phyloP scores from a whole-genome alignment of 1,140 invertebrate species.

The Danaus melanippus region DNA sequence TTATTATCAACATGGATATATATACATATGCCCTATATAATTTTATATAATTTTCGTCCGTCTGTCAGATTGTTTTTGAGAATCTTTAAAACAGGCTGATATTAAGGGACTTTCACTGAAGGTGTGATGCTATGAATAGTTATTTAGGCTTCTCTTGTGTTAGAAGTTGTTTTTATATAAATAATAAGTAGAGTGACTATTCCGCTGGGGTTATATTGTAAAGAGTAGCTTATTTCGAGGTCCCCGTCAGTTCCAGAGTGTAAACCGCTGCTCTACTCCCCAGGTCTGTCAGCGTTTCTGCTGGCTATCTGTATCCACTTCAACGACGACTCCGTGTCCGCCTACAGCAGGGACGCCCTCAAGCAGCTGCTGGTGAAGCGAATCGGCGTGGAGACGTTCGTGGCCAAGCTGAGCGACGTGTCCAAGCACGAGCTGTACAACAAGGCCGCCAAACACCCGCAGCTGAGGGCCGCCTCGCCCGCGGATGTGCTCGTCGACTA shows the following conservation, averaged over 20 bases:
- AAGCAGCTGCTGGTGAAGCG: constrained; percentile 89
- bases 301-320: constrained; percentile 94
- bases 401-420: constrained; percentile 89
- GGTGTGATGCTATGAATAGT: neutral
- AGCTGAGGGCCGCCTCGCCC: constrained; percentile 83
- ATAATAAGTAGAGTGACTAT: neutral
- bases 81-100: too few species aligned
- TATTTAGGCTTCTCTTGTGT: neutral
- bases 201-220: too few species aligned
- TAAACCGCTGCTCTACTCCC: neutral
- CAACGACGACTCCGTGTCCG: constrained; percentile 89
- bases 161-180: too few species aligned
- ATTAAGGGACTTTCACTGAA: too few species aligned
- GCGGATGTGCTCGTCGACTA: constrained; percentile 93
- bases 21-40: neutral
- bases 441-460: constrained; percentile 93
- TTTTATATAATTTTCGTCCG: too few species aligned
- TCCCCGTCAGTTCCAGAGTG: too few species aligned
- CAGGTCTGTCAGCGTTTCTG: constrained; percentile 91
- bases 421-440: constrained; percentile 93
- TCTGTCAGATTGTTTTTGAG: too few species aligned
- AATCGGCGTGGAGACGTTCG: constrained; percentile 92
- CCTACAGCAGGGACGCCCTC: constrained; percentile 86
- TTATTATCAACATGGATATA: neutral
- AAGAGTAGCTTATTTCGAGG: too few species aligned